Conservation (phyloP, 1,140 invertebrate genomes). For the Pteromalus puparum region DNA sequence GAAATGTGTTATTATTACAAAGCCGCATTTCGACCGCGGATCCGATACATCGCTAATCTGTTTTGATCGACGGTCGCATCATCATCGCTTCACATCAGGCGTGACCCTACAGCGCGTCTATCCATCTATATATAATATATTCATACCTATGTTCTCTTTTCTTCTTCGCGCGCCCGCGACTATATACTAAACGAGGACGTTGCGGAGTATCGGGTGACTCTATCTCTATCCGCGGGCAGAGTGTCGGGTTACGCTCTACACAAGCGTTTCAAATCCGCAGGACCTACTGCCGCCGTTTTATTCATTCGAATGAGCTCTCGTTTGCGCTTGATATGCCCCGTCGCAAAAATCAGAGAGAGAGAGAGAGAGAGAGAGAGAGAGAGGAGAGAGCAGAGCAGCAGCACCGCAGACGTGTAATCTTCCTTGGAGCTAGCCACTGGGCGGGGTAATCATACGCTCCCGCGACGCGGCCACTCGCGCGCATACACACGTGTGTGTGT, state of each 20-base stretch:
- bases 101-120: too few relatives aligned
- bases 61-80: too few relatives aligned
- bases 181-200: neutral
- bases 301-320: constrained; percentile 4
- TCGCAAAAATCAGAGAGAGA: neutral
- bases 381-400: neutral
- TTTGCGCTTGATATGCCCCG: neutral
- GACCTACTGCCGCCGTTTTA: neutral
- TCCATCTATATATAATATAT: too few relatives aligned
- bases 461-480: constrained; percentile 1
- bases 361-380: neutral
- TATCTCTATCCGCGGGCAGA: neutral
- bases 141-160: too few relatives aligned
- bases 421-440: constrained; percentile 70
- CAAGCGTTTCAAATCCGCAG: neutral
- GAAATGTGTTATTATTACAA: too few relatives aligned
- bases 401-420: constrained; percentile 72
- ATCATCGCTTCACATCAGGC: too few relatives aligned
- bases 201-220: neutral
- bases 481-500: neutral
- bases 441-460: constrained; percentile 72
- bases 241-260: constrained; percentile 12
- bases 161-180: neutral
- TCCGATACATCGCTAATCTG: too few relatives aligned
- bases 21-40: too few relatives aligned